Base-by-base conservation (phyloP, 2,797 vertebrate species). In the Takifugu ocellatus region DNA sequence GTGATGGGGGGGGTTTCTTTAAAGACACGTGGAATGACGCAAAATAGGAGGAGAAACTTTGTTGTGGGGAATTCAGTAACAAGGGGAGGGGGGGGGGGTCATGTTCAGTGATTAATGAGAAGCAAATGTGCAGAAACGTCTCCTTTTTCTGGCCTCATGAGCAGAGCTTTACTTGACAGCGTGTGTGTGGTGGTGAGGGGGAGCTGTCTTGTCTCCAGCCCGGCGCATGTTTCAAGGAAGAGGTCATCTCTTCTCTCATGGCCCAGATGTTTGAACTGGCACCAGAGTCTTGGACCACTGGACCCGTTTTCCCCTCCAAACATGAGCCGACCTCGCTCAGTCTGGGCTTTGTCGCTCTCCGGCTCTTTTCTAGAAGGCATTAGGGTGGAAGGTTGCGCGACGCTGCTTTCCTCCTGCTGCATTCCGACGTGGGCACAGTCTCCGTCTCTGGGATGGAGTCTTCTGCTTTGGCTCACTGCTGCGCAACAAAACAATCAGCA, bases 221-320 rank as follows among this genome's bases (percentile, higher is more conserved):
- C 75, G 33, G 54, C 48, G 73, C 81, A 29, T 85, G 79, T 83
- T 87, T 88, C 71, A 51, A 45, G 68, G 49, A 72, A 72, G 84
- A 88, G 79, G 82, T 88, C 85, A 87, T 82, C 58, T 44, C 11
- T 63, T 71, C 68, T 84, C 57, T 70, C 59, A 50, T 56, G 49
- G 75, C 79, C 81, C 87, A 91, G 86, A 89, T 90, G 87, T 88
- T 87, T 80, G 78, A 75, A 78, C 82, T 73, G 74, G 56, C 31
- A 49, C 63, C 36, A 68, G 69, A 81, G 66, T 79, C 73, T 73
- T 70, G 60, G 62, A 72, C 70, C 50, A 66, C 25, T 44, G 68
- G 60, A 63, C 78, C 51, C 49, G 16, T 31, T 79, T 84, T 89
- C 83, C 81, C 84, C 26, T 62, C 54, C 31, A 31, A 31, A 44